Conservation (phyloP, 1,140 invertebrate genomes). For the Ruditapes philippinarum region DNA sequence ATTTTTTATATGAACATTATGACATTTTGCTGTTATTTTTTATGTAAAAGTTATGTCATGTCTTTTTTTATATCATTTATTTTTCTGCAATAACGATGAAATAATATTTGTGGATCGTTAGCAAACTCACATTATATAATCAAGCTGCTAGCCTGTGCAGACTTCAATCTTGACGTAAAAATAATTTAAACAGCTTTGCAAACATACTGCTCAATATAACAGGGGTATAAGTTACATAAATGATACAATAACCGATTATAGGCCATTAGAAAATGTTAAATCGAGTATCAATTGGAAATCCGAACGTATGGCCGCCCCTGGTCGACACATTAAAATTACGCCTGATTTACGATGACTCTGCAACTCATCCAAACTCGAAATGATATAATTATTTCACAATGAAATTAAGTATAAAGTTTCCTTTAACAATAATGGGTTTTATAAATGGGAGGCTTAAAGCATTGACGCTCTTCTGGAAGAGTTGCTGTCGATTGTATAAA, state of each 20-base stretch:
- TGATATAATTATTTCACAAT: constrained; percentile 60
- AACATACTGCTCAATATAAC: constrained; percentile 6
- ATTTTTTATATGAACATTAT: no score
- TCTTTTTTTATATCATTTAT: no score
- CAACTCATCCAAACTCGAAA: neutral
- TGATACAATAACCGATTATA: constrained; percentile 34
- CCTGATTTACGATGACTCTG: constrained; percentile 55
- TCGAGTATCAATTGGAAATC: constrained; percentile 54
- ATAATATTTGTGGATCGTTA: no score
- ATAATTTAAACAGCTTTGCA: constrained; percentile 50
- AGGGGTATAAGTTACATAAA: constrained; percentile 57
- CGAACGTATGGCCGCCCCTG: constrained; percentile 5
- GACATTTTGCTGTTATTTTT: no score
- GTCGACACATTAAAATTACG: constrained; percentile 63
- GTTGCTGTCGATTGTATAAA: neutral
- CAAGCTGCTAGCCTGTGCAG: no score
- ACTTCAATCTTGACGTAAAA: constrained; percentile 1
- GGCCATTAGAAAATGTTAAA: constrained; percentile 45
- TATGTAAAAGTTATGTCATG: no score
- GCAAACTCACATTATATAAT: no score
- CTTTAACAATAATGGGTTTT: constrained; percentile 20
- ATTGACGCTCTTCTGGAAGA: neutral
- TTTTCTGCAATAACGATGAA: no score
- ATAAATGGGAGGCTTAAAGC: constrained; percentile 1
- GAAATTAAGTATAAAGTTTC: constrained; percentile 59